phyloP scores from a whole-genome alignment of 2,888 invertebrate species.

The Lochmaea capreae region DNA sequence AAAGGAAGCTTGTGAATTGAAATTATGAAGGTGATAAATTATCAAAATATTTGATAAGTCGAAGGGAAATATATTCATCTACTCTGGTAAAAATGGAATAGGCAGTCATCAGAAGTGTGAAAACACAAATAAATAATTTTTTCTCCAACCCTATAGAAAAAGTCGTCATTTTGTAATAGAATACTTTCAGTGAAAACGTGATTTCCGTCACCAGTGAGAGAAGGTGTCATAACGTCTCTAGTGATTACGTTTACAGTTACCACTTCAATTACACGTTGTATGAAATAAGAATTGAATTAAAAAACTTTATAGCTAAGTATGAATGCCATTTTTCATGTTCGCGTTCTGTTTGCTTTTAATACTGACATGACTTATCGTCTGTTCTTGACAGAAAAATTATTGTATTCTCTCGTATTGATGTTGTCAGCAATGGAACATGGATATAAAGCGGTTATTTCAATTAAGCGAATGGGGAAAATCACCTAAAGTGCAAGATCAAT shows the following conservation, averaged over 20 bases:
- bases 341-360: not conserved
- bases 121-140: too few species aligned
- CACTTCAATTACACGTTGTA: not conserved
- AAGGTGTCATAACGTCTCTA: too few species aligned
- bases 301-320: not conserved
- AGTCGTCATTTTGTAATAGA: too few species aligned
- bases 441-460: not conserved
- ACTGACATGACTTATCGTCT: not conserved
- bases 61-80: not conserved
- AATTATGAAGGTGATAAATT: not conserved
- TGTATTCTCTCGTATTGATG: not conserved
- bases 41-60: not conserved
- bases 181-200: too few species aligned
- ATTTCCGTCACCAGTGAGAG: too few species aligned
- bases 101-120: too few species aligned
- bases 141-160: too few species aligned
- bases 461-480: too few species aligned
- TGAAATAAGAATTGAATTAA: not conserved
- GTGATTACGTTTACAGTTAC: too few species aligned
- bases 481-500: too few species aligned
- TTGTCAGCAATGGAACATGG: not conserved
- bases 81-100: not conserved
- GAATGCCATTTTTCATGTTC: not conserved
- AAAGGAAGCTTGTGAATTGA: not conserved
- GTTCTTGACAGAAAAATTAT: not conserved